Evolutionary conservation across 2,888 invertebrate species (phyloP), one percentile per base, ranked within the genome.

Genomic region (Rhabditoides inermis): DNA sequence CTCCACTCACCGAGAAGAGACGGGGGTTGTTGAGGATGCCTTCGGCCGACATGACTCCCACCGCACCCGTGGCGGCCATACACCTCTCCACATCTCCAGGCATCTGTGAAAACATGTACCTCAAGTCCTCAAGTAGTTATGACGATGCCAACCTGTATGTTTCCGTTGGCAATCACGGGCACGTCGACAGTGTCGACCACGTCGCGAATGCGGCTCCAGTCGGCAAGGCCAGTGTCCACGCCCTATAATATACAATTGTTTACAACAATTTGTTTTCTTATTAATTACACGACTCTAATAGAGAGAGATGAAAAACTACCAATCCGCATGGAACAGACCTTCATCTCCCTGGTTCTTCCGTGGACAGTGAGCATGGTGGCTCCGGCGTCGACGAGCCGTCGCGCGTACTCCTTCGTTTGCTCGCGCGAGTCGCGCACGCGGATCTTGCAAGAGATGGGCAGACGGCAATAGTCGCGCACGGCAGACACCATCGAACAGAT

Each of bases 11-110:
- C 15, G 32, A 15, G 66, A 92, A 98, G 57, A 98, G 78, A 10
- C 86, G 86, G n/a, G 98, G 95, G 80, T 98, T 95, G 76, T 91
- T 88, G n/a, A 98, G 83, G 78, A 88, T 90, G 1, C 95, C 95
- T 81, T 95, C 95, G 56, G 82, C 82, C 49, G 78, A 77, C 82
- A 82, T 82, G 0, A 82, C 79, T 3, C 81, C 82, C 51, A 81
- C 90, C 0, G 85, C 91, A 27, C 86, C 86, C 0, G 94, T 95
- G 70, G 84, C 86, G 51, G 84, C 80, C 47, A 95, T 78, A 77
- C 95, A 98, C 60, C 85, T 82, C 52, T 85, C 80, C 1, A 89
- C 84, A 82, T 98, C 95, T 72, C 85, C 84, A 67, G 88, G 77
- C 70, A 86, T 87, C 78, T 94, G 88, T 66, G 95, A 23, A 18